Evolutionary conservation across 2,888 invertebrate species (phyloP), one percentile per base, ranked within the genome.

Genomic region (Stenolophus ochropezus): DNA sequence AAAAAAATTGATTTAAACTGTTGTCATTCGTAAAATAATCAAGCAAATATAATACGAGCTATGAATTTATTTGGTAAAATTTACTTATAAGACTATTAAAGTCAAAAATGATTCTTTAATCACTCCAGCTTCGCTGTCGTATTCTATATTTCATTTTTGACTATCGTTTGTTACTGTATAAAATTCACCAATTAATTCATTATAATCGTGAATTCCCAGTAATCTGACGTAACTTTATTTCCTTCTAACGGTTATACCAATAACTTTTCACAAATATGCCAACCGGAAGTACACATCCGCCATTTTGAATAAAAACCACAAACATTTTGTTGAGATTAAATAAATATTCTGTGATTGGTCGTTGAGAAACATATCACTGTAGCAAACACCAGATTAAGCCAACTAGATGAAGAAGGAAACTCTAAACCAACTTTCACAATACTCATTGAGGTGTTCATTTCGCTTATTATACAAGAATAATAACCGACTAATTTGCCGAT

Each of bases 291-390:
- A 18, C 47, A 49, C 25, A 23, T 78, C 47, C 78, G 61, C 61
- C 78, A 65, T 78, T 78, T 78, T 58, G 77, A 58, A 11, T 61
- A 8, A 18, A 65, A 78, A 78, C 65, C 78, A 78, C 78, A 78
- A 23, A 76, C 51, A 20, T 74, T 53, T 49, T 74, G 65, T 69
- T 33, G 8, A 33, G 65, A 69, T 69, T 69, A 69, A 69, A 69
- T 33, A 69, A 69, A 69, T 33, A 69, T 69, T 33, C 65, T 11
- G 16, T 69, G 65, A 69, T 69, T 69, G 65, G 65, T 16, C 18
- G 65, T 33, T 33, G 33, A 33, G 27, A 33, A 69, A 69, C 65
- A 69, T 69, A 69, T 69, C 65, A 16, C 33, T n/a, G n/a, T n/a
- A n/a, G n/a, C n/a, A n/a, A n/a, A n/a, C n/a, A n/a, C n/a, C n/a